Conservation (phyloP, 2,797 vertebrate genomes). For the Botia almorhae region DNA sequence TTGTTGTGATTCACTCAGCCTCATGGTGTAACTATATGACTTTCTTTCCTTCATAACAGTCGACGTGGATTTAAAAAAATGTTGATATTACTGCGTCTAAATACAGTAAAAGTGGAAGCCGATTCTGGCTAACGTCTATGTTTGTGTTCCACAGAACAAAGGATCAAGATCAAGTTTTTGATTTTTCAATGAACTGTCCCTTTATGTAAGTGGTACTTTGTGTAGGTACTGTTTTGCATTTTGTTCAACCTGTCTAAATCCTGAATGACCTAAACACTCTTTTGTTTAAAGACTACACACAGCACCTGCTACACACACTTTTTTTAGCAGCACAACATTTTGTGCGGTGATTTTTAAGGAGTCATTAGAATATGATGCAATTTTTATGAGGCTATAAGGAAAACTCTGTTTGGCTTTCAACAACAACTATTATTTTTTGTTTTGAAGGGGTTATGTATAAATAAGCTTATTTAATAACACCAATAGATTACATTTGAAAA, state of each 20-base stretch:
- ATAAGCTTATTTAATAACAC: background rate
- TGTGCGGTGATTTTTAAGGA: background rate
- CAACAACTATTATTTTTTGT: background rate
- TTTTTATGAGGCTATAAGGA: background rate
- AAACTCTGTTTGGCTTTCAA: no score
- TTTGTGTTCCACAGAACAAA: background rate
- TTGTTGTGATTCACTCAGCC: background rate
- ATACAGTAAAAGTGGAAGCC: background rate
- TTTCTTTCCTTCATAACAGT: background rate
- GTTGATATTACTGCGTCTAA: background rate
- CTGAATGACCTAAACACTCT: background rate
- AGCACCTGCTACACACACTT: background rate
- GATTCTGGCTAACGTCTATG: background rate
- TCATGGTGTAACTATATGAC: background rate
- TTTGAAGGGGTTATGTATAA: background rate
- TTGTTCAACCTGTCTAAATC: conserved; percentile 5
- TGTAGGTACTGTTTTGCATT: background rate
- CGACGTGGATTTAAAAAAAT: background rate
- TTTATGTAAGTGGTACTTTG: background rate
- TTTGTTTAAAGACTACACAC: background rate
- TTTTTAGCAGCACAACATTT: background rate
- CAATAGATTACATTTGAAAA: background rate
- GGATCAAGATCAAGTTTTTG: background rate
- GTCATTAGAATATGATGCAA: background rate
- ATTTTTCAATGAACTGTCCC: background rate